These are phyloP conservation scores for Chlorospingus semifuscus DNA, from an alignment of 2,797 vertebrate genomes.

Conservation along the genomic window DNA sequence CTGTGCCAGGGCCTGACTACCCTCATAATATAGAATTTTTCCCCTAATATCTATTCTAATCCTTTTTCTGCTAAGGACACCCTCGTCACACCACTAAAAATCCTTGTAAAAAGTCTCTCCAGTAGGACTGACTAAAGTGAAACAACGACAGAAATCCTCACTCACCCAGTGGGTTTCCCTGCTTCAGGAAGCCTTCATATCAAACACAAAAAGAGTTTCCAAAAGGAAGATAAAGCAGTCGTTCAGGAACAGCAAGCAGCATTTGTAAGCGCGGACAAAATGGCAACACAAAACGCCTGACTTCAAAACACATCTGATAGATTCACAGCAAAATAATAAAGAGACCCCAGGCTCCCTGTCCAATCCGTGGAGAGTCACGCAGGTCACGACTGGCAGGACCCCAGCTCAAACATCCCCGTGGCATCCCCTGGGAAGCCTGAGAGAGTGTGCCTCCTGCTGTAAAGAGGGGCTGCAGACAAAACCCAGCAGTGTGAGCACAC, in stretches of 20 bases:
- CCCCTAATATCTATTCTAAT: background rate
- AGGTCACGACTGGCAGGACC: background rate
- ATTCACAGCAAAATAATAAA: background rate
- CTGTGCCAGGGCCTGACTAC: rapidly evolving
- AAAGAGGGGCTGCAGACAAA: background rate
- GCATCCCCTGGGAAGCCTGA: background rate
- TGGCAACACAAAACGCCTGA: background rate
- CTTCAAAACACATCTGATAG: background rate
- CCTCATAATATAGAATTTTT: rapidly evolving
- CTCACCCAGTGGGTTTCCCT: background rate
- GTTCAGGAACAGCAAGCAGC: background rate
- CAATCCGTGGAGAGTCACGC: background rate
- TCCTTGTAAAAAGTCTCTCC: background rate
- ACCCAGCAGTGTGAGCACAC: background rate
- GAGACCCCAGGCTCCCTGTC: background rate
- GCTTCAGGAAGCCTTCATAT: background rate
- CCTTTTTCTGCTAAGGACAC: background rate
- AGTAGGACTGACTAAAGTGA: background rate
- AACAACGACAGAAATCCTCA: background rate
- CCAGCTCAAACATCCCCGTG: rapidly evolving
- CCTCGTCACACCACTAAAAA: too few species aligned
- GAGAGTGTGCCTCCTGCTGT: background rate
- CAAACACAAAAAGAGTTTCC: background rate
- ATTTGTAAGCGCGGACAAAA: background rate
- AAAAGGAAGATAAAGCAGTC: background rate